A percentile compares a stretch with the other conserved stretches of the same genome.
Evolutionary conservation across 2,888 invertebrate genomes (phyloP).

Genomic region (Phaonia tiefii): DNA sequence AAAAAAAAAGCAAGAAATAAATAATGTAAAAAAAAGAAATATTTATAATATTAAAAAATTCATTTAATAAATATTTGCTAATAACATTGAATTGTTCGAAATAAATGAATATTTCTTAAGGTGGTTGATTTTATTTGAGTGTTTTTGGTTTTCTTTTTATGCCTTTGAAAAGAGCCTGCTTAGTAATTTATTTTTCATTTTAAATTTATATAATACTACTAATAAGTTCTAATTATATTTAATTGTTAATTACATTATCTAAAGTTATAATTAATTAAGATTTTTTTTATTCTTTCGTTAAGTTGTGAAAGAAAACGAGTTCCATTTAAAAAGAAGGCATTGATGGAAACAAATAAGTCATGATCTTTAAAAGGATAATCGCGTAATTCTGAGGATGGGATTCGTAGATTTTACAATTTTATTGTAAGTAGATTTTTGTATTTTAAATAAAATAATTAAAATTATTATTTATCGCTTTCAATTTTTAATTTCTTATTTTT

Average conservation of each 20-base stretch:
- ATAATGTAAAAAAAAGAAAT: not conserved
- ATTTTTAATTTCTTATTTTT: conserved; percentile 3
- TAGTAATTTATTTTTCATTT: conserved; percentile 1
- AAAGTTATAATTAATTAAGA: conserved; percentile 20
- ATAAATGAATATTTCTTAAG: conserved; percentile 65
- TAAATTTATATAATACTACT: conserved; percentile 61
- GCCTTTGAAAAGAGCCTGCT: too few relatives aligned
- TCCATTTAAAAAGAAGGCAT: conserved; percentile 63
- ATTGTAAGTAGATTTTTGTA: conserved; percentile 53
- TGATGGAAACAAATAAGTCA: conserved; percentile 61
- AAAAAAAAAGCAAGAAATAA: not conserved
- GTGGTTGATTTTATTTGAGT: conserved; percentile 57
- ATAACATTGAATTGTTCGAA: conserved; percentile 61
- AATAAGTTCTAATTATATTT: conserved; percentile 45
- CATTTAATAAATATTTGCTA: conserved; percentile 6
- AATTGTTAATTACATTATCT: conserved; percentile 22
- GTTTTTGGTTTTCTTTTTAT: conserved; percentile 16
- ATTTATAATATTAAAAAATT: conserved; percentile 19
- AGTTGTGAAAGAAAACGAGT: not conserved
- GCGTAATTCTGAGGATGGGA: conserved; percentile 1
- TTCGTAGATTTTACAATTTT: conserved; percentile 60
- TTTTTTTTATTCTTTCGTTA: conserved; percentile 23
- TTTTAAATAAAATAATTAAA: conserved; percentile 52
- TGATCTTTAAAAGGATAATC: conserved; percentile 23
- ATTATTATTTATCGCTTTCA: conserved; percentile 4